phyloP scores from a whole-genome alignment of 2,113 vertebrate species.

The Mirza zaza region DNA sequence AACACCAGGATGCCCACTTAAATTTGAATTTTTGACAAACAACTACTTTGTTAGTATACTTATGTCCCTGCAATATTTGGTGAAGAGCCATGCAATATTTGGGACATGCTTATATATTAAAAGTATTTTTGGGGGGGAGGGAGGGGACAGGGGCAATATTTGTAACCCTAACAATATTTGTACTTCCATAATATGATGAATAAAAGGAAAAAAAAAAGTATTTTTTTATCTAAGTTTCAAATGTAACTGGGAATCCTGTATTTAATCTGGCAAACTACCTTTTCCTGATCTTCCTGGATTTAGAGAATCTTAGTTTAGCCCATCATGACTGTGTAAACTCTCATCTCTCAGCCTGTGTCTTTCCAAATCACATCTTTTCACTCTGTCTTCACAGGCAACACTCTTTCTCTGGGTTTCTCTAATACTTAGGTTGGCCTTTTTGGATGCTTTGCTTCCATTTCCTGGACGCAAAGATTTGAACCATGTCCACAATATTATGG shows the following conservation, averaged over 20 bases:
- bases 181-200: too few species aligned
- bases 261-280: background rate
- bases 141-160: too few species aligned
- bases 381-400: background rate
- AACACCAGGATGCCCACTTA: background rate
- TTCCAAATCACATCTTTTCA: background rate
- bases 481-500: background rate
- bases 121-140: too few species aligned
- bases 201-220: too few species aligned
- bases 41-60: background rate
- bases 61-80: background rate
- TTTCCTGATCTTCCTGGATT: background rate
- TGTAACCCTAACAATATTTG: too few species aligned
- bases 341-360: background rate
- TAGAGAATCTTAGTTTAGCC: background rate
- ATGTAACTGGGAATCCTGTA: background rate
- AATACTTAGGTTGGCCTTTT: background rate
- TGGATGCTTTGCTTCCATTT: background rate
- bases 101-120: background rate
- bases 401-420: background rate
- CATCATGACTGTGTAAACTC: background rate
- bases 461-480: background rate
- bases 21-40: background rate
- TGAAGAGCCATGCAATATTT: background rate
- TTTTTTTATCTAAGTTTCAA: conserved; percentile 18